Evolutionary conservation across 2,797 vertebrate genomes (phyloP), one percentile per base, ranked within the genome.

Genomic region (Antrozous pallidus): DNA sequence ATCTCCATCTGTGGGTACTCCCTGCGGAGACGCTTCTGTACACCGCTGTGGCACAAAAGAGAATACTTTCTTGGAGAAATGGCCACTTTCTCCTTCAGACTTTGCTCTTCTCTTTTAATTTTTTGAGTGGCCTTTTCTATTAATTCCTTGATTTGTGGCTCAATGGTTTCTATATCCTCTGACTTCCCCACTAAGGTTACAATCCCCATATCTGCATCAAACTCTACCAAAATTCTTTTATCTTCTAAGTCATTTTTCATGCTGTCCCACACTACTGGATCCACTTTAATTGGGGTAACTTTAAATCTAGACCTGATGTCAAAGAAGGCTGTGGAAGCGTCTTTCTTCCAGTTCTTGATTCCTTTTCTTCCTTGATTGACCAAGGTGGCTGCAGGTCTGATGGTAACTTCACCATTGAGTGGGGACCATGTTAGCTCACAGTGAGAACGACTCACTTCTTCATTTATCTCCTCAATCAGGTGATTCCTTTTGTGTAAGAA

Each of bases 301-400:
- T 82, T 63, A 61, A 98, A 99, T 81, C 97, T 97, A 4, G 98
- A 98, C 65, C 98, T 95, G 9, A 98, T 94, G 2, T 0, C 22
- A 10, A 96, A 95, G 95, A 99, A 99, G 2, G 92, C 96, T 0
- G 71, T 0, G 0, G 51, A 96, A 24, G 97, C 98, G 0, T 95
- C 93, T n/a, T 94, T 63, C 65, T 33, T 97, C 99, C 99, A 99
- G 6, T 12, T 71, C 24, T 97, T 98, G 12, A 98, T 96, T 3
- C 96, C 98, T n/a, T 93, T 92, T 90, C 95, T 97, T 79, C 97
- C 98, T 93, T 98, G 97, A 75, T 92, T 98, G 94, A 98, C 84
- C 42, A 99, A 96, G 63, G 96, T 38, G 4, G 97, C 95, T 1
- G 98, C 96, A 58, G 99, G 98, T 79, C 91, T 95, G 91, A 99